Conservation (phyloP, 2,888 invertebrate species). For the Melinaea marsaeus region DNA sequence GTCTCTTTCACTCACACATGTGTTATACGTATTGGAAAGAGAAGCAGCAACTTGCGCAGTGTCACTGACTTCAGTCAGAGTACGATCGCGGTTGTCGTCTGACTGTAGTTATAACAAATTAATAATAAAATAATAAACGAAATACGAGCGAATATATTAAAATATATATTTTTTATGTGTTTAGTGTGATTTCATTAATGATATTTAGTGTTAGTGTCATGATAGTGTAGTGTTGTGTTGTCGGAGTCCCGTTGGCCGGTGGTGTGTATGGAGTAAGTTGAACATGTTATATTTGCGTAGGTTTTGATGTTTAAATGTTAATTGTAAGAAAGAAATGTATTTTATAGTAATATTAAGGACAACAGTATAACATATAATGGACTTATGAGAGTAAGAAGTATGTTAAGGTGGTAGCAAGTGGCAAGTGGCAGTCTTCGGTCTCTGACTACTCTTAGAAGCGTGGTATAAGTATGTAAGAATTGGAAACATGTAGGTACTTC, state of each 20-base stretch:
- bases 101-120: conserved; percentile 32
- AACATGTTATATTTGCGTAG: conserved; percentile 43
- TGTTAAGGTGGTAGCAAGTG: too few relatives aligned
- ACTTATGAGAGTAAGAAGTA: too few relatives aligned
- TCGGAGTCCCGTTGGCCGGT: conserved; percentile 65
- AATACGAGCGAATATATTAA: conserved; percentile 55
- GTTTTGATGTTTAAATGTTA: conserved; percentile 17
- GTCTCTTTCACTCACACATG: conserved; percentile 46
- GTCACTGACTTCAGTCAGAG: conserved; percentile 72
- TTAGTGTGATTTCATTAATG: conserved; percentile 29
- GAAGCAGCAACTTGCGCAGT: conserved; percentile 60
- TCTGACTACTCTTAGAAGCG: too few relatives aligned
- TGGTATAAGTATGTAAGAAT: too few relatives aligned
- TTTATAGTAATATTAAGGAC: too few relatives aligned
- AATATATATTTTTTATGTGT: conserved; percentile 37
- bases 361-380: too few relatives aligned
- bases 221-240: conserved; percentile 39
- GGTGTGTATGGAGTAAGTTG: conserved; percentile 61
- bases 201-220: conserved; percentile 36
- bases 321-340: too few relatives aligned
- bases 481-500: too few relatives aligned
- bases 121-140: conserved; percentile 32
- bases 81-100: conserved; percentile 48
- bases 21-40: conserved; percentile 43
- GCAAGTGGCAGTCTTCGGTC: too few relatives aligned